Evolutionary conservation across 37 sponge, comb jelly and placozoan genomes (phyloP).

Genomic region (Axinella damicornis): DNA sequence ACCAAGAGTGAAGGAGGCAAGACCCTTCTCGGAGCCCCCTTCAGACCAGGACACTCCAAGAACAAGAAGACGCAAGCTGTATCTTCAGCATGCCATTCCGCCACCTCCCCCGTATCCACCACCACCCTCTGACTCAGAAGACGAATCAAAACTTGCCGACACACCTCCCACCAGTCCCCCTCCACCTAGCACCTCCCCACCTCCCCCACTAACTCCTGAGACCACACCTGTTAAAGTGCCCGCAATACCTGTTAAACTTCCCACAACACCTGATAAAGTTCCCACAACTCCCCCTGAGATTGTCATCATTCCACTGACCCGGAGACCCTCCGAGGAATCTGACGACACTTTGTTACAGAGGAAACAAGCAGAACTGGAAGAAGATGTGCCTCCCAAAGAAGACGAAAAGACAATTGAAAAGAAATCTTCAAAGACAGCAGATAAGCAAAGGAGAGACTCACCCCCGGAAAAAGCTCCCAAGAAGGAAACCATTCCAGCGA

Average conservation of each 20-base stretch:
- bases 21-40: slow-evolving; percentile 45
- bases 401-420: not conserved
- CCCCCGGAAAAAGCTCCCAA: not conserved
- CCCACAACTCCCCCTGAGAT: not conserved
- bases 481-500: not conserved
- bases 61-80: not conserved
- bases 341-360: not conserved
- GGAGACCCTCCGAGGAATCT: not conserved
- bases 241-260: slow-evolving; percentile 20
- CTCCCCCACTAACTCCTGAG: not conserved
- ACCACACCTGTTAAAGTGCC: not conserved
- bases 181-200: not conserved
- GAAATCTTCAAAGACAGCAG: not conserved
- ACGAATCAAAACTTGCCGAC: not conserved
- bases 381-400: not conserved
- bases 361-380: not conserved
- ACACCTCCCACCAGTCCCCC: slow-evolving; percentile 1
- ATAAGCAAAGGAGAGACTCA: not conserved
- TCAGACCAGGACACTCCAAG: not conserved
- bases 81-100: slow-evolving; percentile 29
- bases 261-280: not conserved
- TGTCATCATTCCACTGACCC: not conserved
- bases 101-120: slow-evolving; percentile 36
- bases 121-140: not conserved
- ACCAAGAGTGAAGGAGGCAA: not conserved